Evolutionary conservation across 2,113 vertebrate genomes (phyloP).

Genomic region (Cheirogaleus medius): DNA sequence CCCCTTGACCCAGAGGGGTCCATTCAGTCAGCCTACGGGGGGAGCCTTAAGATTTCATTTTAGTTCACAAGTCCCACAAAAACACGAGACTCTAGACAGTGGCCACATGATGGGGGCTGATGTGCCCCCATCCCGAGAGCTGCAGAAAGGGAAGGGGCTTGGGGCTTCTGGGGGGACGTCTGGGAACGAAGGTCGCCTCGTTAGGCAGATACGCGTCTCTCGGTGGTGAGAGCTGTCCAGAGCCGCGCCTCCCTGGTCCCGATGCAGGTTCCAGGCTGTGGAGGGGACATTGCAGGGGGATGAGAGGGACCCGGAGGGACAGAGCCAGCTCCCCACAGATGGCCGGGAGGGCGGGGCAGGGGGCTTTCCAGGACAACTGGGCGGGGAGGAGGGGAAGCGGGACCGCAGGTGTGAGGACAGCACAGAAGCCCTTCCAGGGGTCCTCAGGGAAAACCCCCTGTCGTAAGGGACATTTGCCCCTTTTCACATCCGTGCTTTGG

Average conservation of each 20-base stretch:
- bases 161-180: not conserved
- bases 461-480: not conserved
- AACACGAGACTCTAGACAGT: not conserved
- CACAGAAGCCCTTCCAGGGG: not conserved
- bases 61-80: not conserved
- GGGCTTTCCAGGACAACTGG: no score
- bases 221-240: not conserved
- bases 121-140: not conserved
- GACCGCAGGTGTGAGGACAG: fast-evolving
- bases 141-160: not conserved
- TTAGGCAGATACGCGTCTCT: not conserved
- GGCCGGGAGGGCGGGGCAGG: not conserved
- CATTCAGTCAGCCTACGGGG: no score
- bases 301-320: no score
- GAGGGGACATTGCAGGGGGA: not conserved
- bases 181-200: not conserved
- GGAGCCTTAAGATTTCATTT: no score
- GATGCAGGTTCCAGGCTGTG: not conserved
- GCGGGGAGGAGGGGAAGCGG: not conserved
- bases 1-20: no score
- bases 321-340: not conserved
- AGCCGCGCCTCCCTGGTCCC: no score
- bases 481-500: not conserved
- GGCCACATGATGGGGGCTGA: not conserved
- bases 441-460: not conserved